These are phyloP conservation scores for Erebia aethiops DNA, from an alignment of 2,888 invertebrate species.

Conservation along the genomic window DNA sequence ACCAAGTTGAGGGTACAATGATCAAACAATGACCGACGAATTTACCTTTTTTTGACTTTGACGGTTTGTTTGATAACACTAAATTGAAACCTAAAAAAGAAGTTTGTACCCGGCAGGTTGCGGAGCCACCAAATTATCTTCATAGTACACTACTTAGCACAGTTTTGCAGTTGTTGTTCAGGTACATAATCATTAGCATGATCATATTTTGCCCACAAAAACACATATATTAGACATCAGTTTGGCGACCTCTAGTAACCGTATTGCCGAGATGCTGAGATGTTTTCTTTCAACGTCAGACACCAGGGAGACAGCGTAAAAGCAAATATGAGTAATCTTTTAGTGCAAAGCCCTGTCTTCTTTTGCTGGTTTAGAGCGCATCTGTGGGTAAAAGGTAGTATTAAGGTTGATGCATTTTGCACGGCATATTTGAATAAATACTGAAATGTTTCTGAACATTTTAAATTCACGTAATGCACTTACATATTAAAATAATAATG, in stretches of 20 bases:
- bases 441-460: conserved; percentile 1
- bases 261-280: conserved; percentile 9
- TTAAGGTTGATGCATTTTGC: conserved; percentile 6
- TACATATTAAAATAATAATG: not conserved
- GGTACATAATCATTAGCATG: too few species aligned
- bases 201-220: too few species aligned
- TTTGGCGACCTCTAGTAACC: not conserved
- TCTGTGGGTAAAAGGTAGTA: conserved; percentile 10
- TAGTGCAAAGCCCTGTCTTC: conserved; percentile 20
- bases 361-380: conserved; percentile 3
- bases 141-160: too few species aligned
- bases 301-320: conserved; percentile 23
- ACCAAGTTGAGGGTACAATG: too few species aligned
- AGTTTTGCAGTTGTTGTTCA: too few species aligned
- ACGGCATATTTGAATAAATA: not conserved
- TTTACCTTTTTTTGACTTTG: too few species aligned
- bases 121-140: too few species aligned
- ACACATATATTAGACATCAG: too few species aligned
- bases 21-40: too few species aligned
- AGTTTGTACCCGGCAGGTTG: too few species aligned
- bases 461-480: not conserved
- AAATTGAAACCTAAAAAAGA: too few species aligned
- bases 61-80: too few species aligned
- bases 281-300: conserved; percentile 11
- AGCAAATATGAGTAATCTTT: conserved; percentile 23